A percentile compares a stretch with the other conserved stretches of the same genome.
phyloP scores from a whole-genome alignment of 1,140 invertebrate species.

The Babylonia areolata region DNA sequence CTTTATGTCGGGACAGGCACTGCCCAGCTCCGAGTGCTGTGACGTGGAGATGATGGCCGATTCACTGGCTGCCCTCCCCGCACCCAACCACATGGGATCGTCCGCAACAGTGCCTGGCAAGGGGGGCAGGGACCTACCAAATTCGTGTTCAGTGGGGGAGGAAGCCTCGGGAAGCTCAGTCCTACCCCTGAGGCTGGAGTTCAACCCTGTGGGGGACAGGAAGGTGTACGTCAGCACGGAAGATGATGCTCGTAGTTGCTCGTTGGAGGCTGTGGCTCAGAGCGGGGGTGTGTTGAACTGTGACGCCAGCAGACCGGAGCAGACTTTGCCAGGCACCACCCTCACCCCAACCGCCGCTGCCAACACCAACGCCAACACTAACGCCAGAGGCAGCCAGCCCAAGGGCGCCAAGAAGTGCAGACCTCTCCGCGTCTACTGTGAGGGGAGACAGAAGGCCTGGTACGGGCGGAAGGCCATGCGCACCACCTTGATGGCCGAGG shows the following conservation, averaged over 20 bases:
- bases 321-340: too few relatives aligned
- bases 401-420: background rate
- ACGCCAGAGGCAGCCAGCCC: background rate
- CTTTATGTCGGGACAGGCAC: too few relatives aligned
- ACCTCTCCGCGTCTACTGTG: slow-evolving; percentile 26
- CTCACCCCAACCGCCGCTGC: too few relatives aligned
- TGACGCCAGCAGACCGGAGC: too few relatives aligned
- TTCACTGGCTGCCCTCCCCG: background rate
- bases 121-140: background rate
- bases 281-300: background rate
- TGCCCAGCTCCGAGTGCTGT: background rate
- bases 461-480: slow-evolving; percentile 47
- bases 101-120: background rate
- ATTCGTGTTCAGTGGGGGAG: background rate
- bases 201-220: background rate
- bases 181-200: background rate
- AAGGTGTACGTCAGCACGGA: background rate
- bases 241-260: background rate
- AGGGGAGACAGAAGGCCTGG: slow-evolving; percentile 47
- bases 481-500: slow-evolving; percentile 37
- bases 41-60: background rate
- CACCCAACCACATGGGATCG: background rate
- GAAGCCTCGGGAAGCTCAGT: background rate
- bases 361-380: too few relatives aligned
- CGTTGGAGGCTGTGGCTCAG: background rate